These are phyloP conservation scores for Hemiscyllium ocellatum DNA, from an alignment of 2,113 vertebrate genomes.

Conservation along the genomic window DNA sequence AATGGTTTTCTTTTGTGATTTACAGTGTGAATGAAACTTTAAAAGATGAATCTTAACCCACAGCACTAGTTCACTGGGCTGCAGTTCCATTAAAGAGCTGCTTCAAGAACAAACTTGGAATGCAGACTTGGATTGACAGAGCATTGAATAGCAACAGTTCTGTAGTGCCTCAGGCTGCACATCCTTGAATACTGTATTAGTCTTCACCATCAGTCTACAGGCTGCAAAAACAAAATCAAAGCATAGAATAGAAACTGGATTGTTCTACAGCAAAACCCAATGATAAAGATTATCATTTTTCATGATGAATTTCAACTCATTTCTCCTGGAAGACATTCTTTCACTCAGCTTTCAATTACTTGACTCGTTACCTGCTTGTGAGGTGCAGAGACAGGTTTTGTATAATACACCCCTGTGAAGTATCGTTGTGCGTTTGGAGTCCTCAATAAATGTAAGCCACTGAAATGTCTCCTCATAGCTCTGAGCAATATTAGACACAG, in stretches of 20 bases:
- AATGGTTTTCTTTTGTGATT: background rate
- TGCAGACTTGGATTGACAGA: background rate
- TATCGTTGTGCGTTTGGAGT: too few relatives aligned
- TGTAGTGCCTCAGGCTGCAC: background rate
- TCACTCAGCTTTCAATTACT: too few relatives aligned
- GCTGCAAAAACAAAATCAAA: background rate
- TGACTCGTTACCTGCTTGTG: too few relatives aligned
- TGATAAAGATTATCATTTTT: background rate
- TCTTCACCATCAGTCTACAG: background rate
- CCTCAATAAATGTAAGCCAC: too few relatives aligned
- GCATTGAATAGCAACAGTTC: background rate
- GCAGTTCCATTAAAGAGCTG: background rate
- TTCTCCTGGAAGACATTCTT: background rate
- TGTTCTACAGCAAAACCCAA: background rate
- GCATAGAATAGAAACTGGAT: background rate
- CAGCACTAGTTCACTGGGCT: too few relatives aligned
- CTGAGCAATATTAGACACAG: background rate
- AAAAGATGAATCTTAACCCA: background rate
- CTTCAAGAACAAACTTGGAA: background rate
- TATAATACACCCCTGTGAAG: too few relatives aligned
- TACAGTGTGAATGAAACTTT: background rate
- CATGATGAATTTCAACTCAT: too few relatives aligned
- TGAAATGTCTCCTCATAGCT: background rate
- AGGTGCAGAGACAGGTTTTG: too few relatives aligned
- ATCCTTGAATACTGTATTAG: background rate